Evolutionary conservation across 2,888 invertebrate species (phyloP), one percentile per base, ranked within the genome.

Genomic region (Priocnemis perturbator): DNA sequence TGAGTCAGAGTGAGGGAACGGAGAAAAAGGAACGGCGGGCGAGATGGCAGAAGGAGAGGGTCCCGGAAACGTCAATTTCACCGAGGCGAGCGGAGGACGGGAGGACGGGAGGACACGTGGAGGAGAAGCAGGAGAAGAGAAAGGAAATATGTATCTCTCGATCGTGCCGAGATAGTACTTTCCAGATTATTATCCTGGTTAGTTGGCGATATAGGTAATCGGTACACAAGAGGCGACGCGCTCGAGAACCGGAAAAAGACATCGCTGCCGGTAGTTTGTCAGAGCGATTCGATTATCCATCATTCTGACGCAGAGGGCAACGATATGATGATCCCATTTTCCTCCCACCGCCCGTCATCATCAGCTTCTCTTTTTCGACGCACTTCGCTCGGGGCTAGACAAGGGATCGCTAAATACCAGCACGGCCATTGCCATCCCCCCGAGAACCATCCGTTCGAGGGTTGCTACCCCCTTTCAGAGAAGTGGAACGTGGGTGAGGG

Each of bases 41-140:
- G 55, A 50, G 9, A 60, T 63, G 70, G 66, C 45, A 69, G 65
- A 65, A 55, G 58, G 61, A 62, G 65, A 72, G 71, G 69, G 71
- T 78, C 73, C 77, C 83, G 83, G 84, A 83, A 83, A 83, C 76
- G 80, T 72, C 83, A 82, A 81, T 81, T 84, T 83, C 79, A 76
- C 71, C 74, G 64, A 64, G 63, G 52, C 53, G 59, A 59, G 69
- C 64, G 76, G 76, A 50, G 52, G 55, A 64, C 64, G 69, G 69
- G 69, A 69, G 65, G 73, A 73, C 75, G 69, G 69, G 69, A 69
- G 65, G 73, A 73, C 75, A 78, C 78, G 71, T 71, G 71, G 71
- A 79, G 75, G 71, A 77, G 73, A 75, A 73, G 73, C 70, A 78
- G 76, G 79, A 74, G 73, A 71, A 60, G 71, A 74, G 74, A 73